Percentiles rank a stretch among this genome's conserved stretches.
phyloP scores from a whole-genome alignment of 2,797 vertebrate species.

The Eptatretus atami region DNA sequence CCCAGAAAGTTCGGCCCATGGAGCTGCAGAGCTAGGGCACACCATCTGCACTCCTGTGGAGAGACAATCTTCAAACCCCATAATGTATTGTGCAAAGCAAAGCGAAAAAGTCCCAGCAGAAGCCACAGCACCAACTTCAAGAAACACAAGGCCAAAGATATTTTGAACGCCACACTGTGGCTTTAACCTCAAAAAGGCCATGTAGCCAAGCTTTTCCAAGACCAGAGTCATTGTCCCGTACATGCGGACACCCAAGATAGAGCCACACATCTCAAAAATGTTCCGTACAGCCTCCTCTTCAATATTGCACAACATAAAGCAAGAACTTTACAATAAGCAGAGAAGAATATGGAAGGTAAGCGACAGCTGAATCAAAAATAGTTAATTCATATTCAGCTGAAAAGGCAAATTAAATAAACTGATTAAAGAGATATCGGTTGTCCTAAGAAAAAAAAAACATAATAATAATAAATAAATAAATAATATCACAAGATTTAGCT shows the following conservation, averaged over 20 bases:
- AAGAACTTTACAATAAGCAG: not conserved
- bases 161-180: not conserved
- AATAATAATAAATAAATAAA: too few species aligned
- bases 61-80: not conserved
- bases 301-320: constrained; percentile 17
- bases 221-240: constrained; percentile 38
- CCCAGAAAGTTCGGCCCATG: constrained; percentile 19
- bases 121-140: not conserved
- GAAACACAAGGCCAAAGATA: not conserved
- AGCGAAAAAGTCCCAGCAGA: not conserved
- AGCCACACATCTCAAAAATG: constrained; percentile 44
- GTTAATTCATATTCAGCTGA: too few species aligned
- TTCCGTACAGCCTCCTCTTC: constrained; percentile 20
- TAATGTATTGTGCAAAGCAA: not conserved
- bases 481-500: too few species aligned
- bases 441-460: too few species aligned
- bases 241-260: constrained; percentile 32
- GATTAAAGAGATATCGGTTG: too few species aligned
- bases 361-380: too few species aligned
- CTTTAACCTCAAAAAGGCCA: constrained; percentile 62
- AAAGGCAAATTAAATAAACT: too few species aligned
- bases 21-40: constrained; percentile 24
- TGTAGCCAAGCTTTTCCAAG: constrained; percentile 60
- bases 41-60: constrained; percentile 17
- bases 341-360: not conserved